phyloP scores from a whole-genome alignment of 2,888 invertebrate genomes.

The Philereme transversata region DNA sequence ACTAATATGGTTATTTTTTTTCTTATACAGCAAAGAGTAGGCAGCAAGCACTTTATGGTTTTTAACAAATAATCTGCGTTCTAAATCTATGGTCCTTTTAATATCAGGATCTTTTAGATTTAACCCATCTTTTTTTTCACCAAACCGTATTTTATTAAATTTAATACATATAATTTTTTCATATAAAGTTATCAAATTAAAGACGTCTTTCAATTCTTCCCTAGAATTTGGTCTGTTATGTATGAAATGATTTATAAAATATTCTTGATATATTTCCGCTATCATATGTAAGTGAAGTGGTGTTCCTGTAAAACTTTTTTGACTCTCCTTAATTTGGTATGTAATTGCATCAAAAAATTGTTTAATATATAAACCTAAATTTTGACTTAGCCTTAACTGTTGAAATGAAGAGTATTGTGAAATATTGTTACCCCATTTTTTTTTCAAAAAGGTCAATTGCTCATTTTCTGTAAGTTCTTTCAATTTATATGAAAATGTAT shows the following conservation, averaged over 20 bases:
- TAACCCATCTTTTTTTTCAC: constrained; percentile 36
- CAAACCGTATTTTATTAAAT: constrained; percentile 38
- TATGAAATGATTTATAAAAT: constrained; percentile 14
- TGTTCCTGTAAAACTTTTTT: constrained; percentile 31
- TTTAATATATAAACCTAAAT: not conserved
- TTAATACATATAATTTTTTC: constrained; percentile 34
- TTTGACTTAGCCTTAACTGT: not conserved
- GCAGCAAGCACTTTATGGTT: constrained; percentile 18
- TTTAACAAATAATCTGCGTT: constrained; percentile 1
- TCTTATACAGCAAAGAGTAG: constrained; percentile 1
- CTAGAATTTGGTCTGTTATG: not conserved
- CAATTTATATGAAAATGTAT: constrained; percentile 37
- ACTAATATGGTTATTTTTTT: not conserved
- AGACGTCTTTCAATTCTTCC: not conserved
- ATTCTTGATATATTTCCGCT: constrained; percentile 32
- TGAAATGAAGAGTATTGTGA: not conserved
- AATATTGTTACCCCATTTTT: constrained; percentile 1
- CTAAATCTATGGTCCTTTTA: constrained; percentile 26
- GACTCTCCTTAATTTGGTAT: constrained; percentile 12
- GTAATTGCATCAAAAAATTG: constrained; percentile 10
- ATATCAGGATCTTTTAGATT: constrained; percentile 34
- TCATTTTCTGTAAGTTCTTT: constrained; percentile 25
- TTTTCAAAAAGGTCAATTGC: constrained; percentile 29
- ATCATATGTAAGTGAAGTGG: constrained; percentile 41
- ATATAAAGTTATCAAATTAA: constrained; percentile 28